These are phyloP conservation scores for Sesamia inferens DNA, from an alignment of 2,888 invertebrate genomes.

Conservation along the genomic window DNA sequence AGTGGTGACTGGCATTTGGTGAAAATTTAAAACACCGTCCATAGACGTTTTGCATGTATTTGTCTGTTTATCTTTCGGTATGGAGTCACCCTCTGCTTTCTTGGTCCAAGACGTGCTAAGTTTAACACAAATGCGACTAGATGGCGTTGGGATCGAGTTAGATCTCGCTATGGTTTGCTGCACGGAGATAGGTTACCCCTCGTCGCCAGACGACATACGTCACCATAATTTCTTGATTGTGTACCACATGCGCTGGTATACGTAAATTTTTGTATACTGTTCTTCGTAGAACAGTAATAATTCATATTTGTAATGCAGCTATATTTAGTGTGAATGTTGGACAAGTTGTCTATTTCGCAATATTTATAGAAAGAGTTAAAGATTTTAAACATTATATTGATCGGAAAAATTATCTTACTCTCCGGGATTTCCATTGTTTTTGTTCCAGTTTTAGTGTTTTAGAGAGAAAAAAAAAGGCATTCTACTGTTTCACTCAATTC, in stretches of 20 bases:
- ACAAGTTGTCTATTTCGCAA: not conserved
- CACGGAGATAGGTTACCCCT: not conserved
- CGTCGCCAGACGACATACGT: not conserved
- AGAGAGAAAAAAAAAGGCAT: no score
- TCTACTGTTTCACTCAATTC: no score
- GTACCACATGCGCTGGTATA: not conserved
- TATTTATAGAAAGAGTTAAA: not conserved
- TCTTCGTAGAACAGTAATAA: slow-evolving; percentile 6
- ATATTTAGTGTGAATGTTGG: not conserved
- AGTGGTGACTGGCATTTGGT: not conserved
- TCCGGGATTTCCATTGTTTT: not conserved
- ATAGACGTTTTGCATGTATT: not conserved
- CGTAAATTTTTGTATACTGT: slow-evolving; percentile 22
- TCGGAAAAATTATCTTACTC: not conserved
- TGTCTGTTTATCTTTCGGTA: not conserved
- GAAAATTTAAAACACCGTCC: not conserved
- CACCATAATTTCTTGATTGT: not conserved
- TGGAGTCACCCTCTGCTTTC: not conserved
- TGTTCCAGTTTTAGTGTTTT: no score
- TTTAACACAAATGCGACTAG: slow-evolving; percentile 2
- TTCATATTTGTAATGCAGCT: not conserved
- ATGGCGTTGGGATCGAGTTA: slow-evolving; percentile 34
- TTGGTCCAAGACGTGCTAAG: not conserved
- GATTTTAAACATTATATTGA: not conserved
- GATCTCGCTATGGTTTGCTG: slow-evolving; percentile 3